Percentiles rank a stretch among this genome's conserved stretches.
These are phyloP conservation scores for Cydia pomonella DNA, from an alignment of 1,140 invertebrate species.

Conservation along the genomic window DNA sequence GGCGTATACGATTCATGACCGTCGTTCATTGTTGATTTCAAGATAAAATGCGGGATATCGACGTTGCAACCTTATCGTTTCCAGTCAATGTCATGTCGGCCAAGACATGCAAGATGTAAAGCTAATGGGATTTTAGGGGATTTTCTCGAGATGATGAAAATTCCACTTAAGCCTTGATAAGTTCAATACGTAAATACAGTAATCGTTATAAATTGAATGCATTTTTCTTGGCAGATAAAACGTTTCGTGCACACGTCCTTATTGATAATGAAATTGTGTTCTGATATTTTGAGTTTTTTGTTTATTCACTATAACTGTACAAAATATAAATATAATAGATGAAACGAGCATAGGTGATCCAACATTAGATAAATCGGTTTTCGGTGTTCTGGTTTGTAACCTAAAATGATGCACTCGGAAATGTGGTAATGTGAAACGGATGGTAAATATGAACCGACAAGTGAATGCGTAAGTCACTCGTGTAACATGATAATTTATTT, in stretches of 20 bases:
- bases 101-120: slow-evolving; percentile 50
- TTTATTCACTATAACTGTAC: no score
- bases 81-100: slow-evolving; percentile 48
- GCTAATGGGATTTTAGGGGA: slow-evolving; percentile 51
- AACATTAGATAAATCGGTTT: no score
- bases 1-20: slow-evolving; percentile 50
- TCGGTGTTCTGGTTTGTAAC: no score
- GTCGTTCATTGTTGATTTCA: slow-evolving; percentile 55
- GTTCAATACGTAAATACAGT: neutral
- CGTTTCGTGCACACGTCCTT: neutral
- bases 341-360: no score
- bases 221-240: neutral
- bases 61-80: slow-evolving; percentile 59
- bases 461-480: neutral
- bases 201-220: neutral
- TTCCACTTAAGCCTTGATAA: slow-evolving; percentile 13
- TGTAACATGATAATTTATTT: slow-evolving; percentile 16
- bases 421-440: neutral
- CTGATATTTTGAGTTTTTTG: neutral
- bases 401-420: neutral
- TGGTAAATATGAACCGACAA: slow-evolving; percentile 4
- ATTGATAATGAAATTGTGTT: neutral
- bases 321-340: no score
- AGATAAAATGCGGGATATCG: slow-evolving; percentile 56
- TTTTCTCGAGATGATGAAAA: slow-evolving; percentile 40